These are phyloP conservation scores for Elgonia sp. DNA, from an alignment of 2,888 invertebrate species.

Conservation along the genomic window DNA sequence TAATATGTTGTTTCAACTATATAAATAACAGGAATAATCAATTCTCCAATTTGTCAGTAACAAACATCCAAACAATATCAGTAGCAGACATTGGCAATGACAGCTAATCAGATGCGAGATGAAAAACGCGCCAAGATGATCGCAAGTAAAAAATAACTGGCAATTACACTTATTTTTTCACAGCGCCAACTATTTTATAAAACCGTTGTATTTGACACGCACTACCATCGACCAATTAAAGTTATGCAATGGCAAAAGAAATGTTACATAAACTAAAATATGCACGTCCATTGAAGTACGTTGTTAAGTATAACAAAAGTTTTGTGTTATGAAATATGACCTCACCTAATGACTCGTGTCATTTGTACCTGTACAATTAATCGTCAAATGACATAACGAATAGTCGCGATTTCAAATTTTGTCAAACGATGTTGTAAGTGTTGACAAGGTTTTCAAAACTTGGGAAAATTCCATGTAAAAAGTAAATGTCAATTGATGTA, in stretches of 20 bases:
- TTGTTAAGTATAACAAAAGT: conserved; percentile 45
- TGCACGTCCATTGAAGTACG: conserved; percentile 42
- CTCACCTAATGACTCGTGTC: conserved; percentile 46
- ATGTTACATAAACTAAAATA: conserved; percentile 46
- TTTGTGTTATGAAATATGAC: conserved; percentile 30
- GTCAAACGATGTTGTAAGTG: background rate
- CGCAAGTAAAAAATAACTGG: background rate
- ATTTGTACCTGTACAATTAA: conserved; percentile 25
- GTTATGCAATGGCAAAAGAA: conserved; percentile 52
- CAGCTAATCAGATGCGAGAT: background rate
- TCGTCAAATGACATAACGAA: background rate
- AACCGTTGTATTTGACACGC: background rate
- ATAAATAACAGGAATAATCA: too few relatives aligned
- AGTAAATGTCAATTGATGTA: too few relatives aligned
- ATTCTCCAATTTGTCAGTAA: too few relatives aligned
- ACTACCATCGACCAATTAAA: conserved; percentile 38
- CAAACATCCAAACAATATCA: too few relatives aligned
- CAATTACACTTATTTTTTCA: background rate
- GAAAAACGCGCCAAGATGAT: background rate
- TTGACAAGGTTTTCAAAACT: too few relatives aligned
- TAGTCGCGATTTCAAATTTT: background rate
- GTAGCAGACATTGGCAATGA: background rate
- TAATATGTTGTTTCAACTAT: too few relatives aligned
- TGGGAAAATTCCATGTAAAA: too few relatives aligned
- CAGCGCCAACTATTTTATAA: conserved; percentile 7